Conservation (phyloP, 1,140 invertebrate genomes). For the Goniozus legneri region DNA sequence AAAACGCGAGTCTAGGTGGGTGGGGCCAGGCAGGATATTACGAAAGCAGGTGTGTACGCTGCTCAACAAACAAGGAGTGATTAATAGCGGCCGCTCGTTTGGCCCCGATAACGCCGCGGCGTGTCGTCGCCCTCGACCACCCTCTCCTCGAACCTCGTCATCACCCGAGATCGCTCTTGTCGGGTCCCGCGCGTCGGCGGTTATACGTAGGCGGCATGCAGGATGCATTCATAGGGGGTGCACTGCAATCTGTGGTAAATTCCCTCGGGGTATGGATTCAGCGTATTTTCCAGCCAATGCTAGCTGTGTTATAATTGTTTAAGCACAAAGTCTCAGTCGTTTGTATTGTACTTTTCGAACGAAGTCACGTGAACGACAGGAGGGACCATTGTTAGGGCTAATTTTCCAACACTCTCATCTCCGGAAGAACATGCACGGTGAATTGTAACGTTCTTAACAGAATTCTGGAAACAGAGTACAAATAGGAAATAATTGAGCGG, state of each 20-base stretch:
- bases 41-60: constrained; percentile 42
- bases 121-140: constrained; percentile 25
- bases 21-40: constrained; percentile 47
- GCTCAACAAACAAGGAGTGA: constrained; percentile 53
- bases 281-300: not conserved
- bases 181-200: not conserved
- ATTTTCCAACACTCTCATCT: no score
- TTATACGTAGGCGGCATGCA: not conserved
- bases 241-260: not conserved
- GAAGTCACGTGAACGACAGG: no score
- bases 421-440: no score
- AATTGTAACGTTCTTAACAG: constrained; percentile 7
- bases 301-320: not conserved
- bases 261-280: constrained; percentile 8
- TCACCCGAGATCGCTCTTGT: constrained; percentile 22
- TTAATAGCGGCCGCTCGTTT: constrained; percentile 41
- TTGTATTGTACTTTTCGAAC: no score
- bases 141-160: constrained; percentile 17
- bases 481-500: not conserved
- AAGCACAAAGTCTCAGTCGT: no score
- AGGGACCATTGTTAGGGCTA: no score
- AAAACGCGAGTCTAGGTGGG: no score
- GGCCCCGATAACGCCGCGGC: constrained; percentile 40
- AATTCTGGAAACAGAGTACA: constrained; percentile 3
- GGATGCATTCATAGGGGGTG: not conserved